Percentiles rank a stretch among this genome's conserved stretches.
phyloP scores from a whole-genome alignment of 1,140 invertebrate genomes.

The Belonocnema kinseyi region DNA sequence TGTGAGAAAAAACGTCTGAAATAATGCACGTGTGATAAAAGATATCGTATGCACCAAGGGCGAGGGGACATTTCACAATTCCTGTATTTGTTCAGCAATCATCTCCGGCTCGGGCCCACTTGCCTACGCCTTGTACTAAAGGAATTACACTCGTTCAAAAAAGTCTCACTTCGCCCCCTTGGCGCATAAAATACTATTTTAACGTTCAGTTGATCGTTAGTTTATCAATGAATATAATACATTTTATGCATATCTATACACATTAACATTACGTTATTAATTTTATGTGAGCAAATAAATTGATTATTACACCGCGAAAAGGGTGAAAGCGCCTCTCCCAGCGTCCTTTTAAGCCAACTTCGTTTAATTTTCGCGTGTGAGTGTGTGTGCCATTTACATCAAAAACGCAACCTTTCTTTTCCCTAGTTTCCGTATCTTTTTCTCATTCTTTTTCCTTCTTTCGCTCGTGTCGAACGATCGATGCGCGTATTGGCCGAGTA shows the following conservation, averaged over 20 bases:
- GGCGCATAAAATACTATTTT: background rate
- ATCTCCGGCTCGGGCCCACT: background rate
- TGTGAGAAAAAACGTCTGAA: no score
- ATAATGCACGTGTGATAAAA: no score
- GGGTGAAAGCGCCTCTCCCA: conserved; percentile 42
- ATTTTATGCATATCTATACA: conserved; percentile 38
- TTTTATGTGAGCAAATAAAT: conserved; percentile 72
- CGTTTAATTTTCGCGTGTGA: conserved; percentile 21
- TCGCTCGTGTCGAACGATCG: conserved; percentile 15
- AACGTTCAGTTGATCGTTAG: background rate
- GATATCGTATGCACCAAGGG: no score
- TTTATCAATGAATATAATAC: conserved; percentile 20
- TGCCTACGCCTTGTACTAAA: no score
- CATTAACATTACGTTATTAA: conserved; percentile 59
- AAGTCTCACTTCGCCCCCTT: no score
- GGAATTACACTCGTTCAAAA: no score
- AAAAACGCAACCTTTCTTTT: conserved; percentile 1
- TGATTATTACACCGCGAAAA: conserved; percentile 67
- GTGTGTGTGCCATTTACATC: conserved; percentile 6
- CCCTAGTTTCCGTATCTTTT: conserved; percentile 11
- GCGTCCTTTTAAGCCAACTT: conserved; percentile 29
- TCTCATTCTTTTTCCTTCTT: conserved; percentile 23
- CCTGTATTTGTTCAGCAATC: background rate
- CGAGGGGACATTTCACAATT: no score
- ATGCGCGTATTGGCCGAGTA: conserved; percentile 31